Base-by-base conservation (phyloP, 2,797 vertebrate genomes). In the Xerus rutilus region DNA sequence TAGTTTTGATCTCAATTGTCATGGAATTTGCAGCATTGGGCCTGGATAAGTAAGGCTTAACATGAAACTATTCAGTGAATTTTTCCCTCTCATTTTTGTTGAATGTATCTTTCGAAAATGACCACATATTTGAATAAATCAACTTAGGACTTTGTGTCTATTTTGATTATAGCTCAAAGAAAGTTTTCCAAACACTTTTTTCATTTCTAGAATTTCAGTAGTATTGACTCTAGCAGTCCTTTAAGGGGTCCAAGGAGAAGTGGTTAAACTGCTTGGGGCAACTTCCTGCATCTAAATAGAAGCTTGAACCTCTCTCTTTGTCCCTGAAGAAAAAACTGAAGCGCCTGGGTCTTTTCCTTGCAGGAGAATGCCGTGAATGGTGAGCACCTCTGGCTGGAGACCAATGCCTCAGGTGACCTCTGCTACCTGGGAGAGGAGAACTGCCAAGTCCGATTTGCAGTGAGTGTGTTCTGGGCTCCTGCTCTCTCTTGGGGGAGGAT, bases 331-430 rank as follows among this genome's bases (percentile, higher is more conserved):
- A 49, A 86, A 89, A 52, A 85, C 82, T 97, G 84, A 98, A 91
- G 87, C 43, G 72, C 43, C 35, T 28, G 87, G 87, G 14, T 97
- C 95, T 85, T 92, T 96, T 77, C 94, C 43, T 72, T 95, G 79
- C 98, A 99, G 99, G 99, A 99, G 98, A 99, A 99, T 78, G 99
- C 99, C 0, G 98, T 99, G 97, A 99, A 99, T 0, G 99, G 99
- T 30, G 99, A 99, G 94, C 99, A 99, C 98, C 98, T 99, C 95
- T 99, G 99, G 99, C 98, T 99, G 98, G 99, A 99, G 98, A 99
- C 99, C 20, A 99, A 99, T 67, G 99, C 99, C 97, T 99, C 99
- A 0, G 99, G 99, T 79, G 99, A 99, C 96, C 99, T 99, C 70
- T 99, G 99, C 97, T 99, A 99, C 97, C 99, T 99, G 45, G 99